Evolutionary conservation across 2,113 vertebrate species (phyloP).

Genomic region (Hemiprocne comata): DNA sequence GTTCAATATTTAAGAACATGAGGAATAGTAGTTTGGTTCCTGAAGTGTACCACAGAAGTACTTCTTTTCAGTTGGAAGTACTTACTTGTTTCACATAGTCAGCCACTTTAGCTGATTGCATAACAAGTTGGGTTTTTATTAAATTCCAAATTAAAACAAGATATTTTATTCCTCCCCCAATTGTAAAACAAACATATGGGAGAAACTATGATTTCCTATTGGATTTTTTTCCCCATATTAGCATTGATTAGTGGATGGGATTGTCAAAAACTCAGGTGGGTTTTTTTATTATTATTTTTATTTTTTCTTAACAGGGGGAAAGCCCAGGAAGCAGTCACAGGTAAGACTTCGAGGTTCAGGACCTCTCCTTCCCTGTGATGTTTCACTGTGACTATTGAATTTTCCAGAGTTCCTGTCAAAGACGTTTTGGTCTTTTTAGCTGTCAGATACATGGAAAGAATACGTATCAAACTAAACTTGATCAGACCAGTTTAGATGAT

Average conservation of each 20-base stretch:
- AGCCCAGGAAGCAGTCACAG: slow-evolving; percentile 83
- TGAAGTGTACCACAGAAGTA: not conserved
- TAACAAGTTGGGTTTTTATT: not conserved
- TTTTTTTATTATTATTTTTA: not conserved
- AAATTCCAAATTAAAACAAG: not conserved
- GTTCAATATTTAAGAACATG: not conserved
- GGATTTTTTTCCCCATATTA: not conserved
- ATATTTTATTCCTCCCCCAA: fast-evolving
- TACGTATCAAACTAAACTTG: not conserved
- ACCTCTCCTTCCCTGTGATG: not conserved
- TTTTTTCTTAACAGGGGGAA: slow-evolving; percentile 73
- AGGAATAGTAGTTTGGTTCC: not conserved
- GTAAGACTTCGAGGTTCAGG: slow-evolving; percentile 57
- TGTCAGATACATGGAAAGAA: not conserved
- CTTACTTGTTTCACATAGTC: not conserved
- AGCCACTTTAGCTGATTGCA: not conserved
- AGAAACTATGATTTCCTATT: not conserved
- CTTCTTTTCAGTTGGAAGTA: not conserved
- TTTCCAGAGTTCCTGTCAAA: not conserved
- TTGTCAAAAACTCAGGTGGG: not conserved
- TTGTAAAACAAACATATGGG: not conserved
- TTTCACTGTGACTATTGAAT: too few species aligned
- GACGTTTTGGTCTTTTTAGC: not conserved
- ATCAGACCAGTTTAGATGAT: not conserved
- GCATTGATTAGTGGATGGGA: not conserved